Conservation (phyloP, 2,113 vertebrate genomes). For the Elaphurus davidianus region DNA sequence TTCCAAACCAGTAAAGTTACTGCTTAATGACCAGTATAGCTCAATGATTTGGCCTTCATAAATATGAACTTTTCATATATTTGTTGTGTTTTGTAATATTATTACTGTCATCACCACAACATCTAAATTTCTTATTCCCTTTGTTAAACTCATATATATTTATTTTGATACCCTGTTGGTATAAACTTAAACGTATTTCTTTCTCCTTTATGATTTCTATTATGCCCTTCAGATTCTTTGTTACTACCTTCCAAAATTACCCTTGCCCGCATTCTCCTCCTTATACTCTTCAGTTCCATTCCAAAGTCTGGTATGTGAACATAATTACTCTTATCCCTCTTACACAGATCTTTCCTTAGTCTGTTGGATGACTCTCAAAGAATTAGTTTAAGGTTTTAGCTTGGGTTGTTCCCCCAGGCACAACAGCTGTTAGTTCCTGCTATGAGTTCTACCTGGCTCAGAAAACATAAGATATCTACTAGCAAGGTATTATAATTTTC, state of each 20-base stretch:
- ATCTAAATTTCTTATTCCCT: background rate
- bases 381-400: background rate
- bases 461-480: background rate
- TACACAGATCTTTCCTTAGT: background rate
- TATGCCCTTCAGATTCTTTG: background rate
- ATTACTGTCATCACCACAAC: background rate
- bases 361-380: background rate
- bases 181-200: background rate
- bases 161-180: background rate
- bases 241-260: background rate
- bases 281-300: background rate
- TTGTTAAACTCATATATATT: background rate
- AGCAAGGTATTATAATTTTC: background rate
- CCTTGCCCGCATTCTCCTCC: background rate
- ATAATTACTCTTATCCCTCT: background rate
- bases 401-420: background rate
- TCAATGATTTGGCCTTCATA: background rate
- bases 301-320: background rate
- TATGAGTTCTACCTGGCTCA: background rate
- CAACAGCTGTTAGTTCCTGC: background rate
- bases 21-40: background rate
- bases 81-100: background rate
- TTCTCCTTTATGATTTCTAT: conserved; percentile 7
- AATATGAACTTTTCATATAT: conserved; percentile 52
- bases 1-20: background rate